Evolutionary conservation across 2,888 invertebrate species (phyloP), one percentile per base, ranked within the genome.

Genomic region (Drosophila putrida): DNA sequence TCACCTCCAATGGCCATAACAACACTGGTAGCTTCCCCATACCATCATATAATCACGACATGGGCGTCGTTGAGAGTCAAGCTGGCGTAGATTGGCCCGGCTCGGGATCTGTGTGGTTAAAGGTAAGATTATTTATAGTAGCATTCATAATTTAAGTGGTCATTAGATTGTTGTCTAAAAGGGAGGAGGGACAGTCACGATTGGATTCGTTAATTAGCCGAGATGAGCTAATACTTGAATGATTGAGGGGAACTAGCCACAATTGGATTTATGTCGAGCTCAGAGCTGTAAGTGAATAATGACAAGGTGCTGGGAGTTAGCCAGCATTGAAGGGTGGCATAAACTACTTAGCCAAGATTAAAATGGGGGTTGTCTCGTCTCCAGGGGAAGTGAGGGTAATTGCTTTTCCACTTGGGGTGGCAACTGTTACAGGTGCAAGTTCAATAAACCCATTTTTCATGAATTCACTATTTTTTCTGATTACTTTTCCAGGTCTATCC

Each of bases 21-120:
- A 93, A 93, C 66, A 88, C 90, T 0, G 91, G 81, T 2, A 80
- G 90, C 1, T 92, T 93, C 11, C 90, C 87, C 6, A 82, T 92
- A 39, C 95, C 95, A 0, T 95, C 95, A 0, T 94, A 94, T 59
- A 93, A 93, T 80, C 95, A 95, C 64, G 95, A 95, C 84, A 93
- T 94, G 81, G 95, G 95, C 1, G 93, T 95, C 25, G 91, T 94
- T 10, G 91, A 93, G 77, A 93, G 93, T 43, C 93, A 93, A 78
- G 94, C 95, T 89, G 93, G 93, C 0, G 75, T 70, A n/a, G 92
- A 92, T 1, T 96, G 95, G 96, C 94, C 94, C 36, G 93, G 93
- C 11, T 93, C 93, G 39, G 94, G 94, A n/a, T 94, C 94, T 0
- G 88, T 90, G 4, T 95, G 95, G 95, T 91, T 95, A 27, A 94